Percentiles rank a stretch among this genome's conserved stretches.
Conservation (phyloP, 2,113 vertebrate species). For the Forbesichthys agassizii region DNA sequence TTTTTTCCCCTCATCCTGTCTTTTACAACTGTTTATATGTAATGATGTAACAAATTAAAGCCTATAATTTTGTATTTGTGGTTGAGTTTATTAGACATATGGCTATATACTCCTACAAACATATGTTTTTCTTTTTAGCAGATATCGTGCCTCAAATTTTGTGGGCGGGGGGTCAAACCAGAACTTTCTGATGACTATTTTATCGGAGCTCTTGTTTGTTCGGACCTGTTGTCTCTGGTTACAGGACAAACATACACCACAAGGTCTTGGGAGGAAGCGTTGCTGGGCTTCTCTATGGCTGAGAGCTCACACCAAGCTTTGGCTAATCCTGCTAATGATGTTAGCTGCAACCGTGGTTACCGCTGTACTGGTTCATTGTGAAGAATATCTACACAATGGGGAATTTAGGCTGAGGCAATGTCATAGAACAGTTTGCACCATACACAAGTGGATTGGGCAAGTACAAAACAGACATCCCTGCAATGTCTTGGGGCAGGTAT, state of each 20-base stretch:
- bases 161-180: neutral
- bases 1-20: neutral
- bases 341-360: constrained; percentile 46
- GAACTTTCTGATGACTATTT: neutral
- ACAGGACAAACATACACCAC: constrained; percentile 58
- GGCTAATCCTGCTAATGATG: constrained; percentile 28
- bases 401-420: constrained; percentile 54
- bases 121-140: neutral
- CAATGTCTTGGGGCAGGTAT: constrained; percentile 22
- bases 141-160: neutral
- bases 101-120: neutral
- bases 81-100: neutral
- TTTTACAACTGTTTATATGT: neutral
- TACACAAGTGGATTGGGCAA: constrained; percentile 31
- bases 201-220: constrained; percentile 57
- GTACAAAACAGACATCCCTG: constrained; percentile 20
- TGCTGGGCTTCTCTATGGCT: constrained; percentile 53
- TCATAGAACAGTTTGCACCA: constrained; percentile 35
- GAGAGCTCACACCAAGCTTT: constrained; percentile 53
- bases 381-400: constrained; percentile 29
- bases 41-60: neutral
- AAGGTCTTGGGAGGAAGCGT: constrained; percentile 55
- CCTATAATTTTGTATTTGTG: neutral
- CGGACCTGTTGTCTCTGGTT: constrained; percentile 59
- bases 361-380: constrained; percentile 22